These are phyloP conservation scores for Riparia riparia DNA, from an alignment of 2,113 vertebrate genomes.

Conservation along the genomic window DNA sequence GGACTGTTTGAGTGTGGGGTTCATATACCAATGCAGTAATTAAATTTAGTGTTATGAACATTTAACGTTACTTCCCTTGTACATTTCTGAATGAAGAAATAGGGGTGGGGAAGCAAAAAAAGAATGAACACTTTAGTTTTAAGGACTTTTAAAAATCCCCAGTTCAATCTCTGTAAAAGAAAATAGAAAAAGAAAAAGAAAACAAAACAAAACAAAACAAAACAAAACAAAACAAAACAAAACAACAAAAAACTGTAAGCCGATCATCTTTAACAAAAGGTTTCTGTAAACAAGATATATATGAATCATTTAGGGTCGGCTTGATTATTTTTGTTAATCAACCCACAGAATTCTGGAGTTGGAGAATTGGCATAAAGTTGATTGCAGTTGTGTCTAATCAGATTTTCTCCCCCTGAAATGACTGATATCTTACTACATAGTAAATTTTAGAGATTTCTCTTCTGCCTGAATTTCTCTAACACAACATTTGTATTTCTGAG, in stretches of 20 bases:
- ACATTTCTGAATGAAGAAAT: background rate
- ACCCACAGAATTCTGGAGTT: background rate
- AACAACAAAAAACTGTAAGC: background rate
- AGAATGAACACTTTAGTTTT: background rate
- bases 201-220: background rate
- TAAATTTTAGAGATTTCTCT: background rate
- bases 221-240: background rate
- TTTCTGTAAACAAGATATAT: background rate
- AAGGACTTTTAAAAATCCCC: background rate
- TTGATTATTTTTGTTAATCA: background rate
- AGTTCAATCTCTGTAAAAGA: background rate
- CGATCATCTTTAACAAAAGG: background rate
- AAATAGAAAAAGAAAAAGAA: background rate
- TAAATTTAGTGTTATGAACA: background rate
- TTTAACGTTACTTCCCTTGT: background rate
- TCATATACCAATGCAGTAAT: background rate
- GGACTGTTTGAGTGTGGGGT: background rate
- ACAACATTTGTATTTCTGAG: background rate
- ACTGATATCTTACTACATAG: background rate
- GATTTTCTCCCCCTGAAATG: background rate
- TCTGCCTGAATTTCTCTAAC: background rate
- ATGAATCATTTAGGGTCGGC: background rate
- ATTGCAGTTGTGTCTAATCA: background rate
- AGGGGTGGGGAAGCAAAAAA: background rate
- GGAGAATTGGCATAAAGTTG: background rate